phyloP scores from a whole-genome alignment of 2,888 invertebrate genomes.

The Cryptosula pallasiana region DNA sequence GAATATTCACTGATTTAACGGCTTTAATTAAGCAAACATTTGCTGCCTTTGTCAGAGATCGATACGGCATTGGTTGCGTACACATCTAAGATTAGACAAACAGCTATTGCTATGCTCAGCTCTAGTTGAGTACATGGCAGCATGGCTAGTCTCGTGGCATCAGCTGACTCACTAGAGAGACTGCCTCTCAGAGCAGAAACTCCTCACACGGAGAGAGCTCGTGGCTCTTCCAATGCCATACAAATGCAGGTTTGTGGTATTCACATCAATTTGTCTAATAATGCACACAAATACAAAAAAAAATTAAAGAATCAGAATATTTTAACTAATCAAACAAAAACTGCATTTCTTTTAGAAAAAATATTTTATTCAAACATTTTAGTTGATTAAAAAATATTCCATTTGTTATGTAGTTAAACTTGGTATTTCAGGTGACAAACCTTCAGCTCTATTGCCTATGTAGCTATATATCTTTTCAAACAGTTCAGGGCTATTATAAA shows the following conservation, averaged over 20 bases:
- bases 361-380: too few relatives aligned
- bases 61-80: not conserved
- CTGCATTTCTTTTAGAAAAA: too few relatives aligned
- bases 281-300: not conserved
- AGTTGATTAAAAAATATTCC: too few relatives aligned
- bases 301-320: not conserved
- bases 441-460: too few relatives aligned
- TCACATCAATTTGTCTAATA: not conserved
- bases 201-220: conserved; percentile 17
- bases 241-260: not conserved
- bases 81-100: not conserved
- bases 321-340: not conserved
- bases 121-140: not conserved
- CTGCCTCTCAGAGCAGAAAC: not conserved
- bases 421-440: too few relatives aligned
- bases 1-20: not conserved
- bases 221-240: not conserved
- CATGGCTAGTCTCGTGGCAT: too few relatives aligned
- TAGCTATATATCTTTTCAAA: too few relatives aligned
- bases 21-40: not conserved
- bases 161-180: too few relatives aligned
- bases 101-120: not conserved
- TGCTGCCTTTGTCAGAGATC: not conserved
- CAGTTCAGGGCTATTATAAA: too few relatives aligned
- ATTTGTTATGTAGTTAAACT: too few relatives aligned